Conservation (phyloP, 2,113 vertebrate species). For the Ibidorhyncha struthersii region DNA sequence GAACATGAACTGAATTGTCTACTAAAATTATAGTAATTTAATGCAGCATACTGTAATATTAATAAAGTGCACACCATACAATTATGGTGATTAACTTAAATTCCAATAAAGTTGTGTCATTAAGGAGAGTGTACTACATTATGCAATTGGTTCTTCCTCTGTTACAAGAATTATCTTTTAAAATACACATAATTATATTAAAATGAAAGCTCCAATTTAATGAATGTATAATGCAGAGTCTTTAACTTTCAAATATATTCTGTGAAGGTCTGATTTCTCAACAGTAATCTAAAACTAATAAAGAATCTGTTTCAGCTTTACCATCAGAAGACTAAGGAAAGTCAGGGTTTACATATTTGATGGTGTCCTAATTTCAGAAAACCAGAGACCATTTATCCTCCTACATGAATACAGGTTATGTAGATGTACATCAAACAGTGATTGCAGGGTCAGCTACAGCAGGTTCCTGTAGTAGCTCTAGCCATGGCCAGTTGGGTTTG, state of each 20-base stretch:
- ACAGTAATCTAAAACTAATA: not conserved
- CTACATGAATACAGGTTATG: not conserved
- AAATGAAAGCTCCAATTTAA: not conserved
- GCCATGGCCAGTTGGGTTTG: accelerated
- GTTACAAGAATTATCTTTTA: conserved; percentile 24
- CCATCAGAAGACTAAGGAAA: not conserved
- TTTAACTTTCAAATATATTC: not conserved
- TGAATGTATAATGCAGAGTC: not conserved
- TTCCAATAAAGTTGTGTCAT: conserved; percentile 12
- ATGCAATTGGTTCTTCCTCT: not conserved
- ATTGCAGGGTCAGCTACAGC: not conserved
- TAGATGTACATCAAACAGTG: not conserved
- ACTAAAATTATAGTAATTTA: conserved; percentile 40
- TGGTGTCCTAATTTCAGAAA: not conserved
- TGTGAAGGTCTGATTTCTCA: not conserved
- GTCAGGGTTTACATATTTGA: not conserved
- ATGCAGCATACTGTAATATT: not conserved
- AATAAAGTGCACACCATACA: conserved; percentile 8
- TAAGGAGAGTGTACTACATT: not conserved
- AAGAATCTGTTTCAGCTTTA: not conserved
- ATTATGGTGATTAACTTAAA: conserved; percentile 38
- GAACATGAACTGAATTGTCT: not conserved
- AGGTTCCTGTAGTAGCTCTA: not conserved
- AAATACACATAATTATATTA: not conserved
- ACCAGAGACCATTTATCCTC: not conserved